A percentile compares a stretch with the other conserved stretches of the same genome.
Evolutionary conservation across 2,888 invertebrate genomes (phyloP).

Genomic region (Trisateles emortualis): DNA sequence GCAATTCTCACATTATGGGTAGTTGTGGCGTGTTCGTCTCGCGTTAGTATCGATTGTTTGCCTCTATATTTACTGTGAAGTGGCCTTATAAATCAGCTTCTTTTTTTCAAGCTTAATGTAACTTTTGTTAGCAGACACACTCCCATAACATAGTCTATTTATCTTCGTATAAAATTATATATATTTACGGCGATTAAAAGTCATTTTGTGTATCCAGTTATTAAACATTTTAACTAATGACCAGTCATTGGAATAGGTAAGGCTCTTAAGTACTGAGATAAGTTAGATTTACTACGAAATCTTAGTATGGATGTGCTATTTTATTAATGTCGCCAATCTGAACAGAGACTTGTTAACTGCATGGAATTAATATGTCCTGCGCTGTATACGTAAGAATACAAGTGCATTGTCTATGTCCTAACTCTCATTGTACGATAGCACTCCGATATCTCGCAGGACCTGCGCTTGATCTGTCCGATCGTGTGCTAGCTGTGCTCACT

Average conservation of each 20-base stretch:
- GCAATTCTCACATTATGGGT: conserved; percentile 66
- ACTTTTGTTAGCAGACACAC: conserved; percentile 32
- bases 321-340: too few species aligned
- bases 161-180: conserved; percentile 38
- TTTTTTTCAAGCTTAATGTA: conserved; percentile 34
- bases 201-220: neutral
- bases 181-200: conserved; percentile 18
- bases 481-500: too few species aligned
- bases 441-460: too few species aligned
- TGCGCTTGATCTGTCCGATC: too few species aligned
- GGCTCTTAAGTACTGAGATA: neutral
- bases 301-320: neutral
- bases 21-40: conserved; percentile 60
- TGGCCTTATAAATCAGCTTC: conserved; percentile 36
- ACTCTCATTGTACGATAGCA: too few species aligned
- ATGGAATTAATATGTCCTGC: too few species aligned
- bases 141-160: conserved; percentile 43
- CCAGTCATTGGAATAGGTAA: neutral
- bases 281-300: neutral
- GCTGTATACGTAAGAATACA: too few species aligned
- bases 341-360: too few species aligned
- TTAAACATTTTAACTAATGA: neutral
- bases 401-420: too few species aligned
- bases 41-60: conserved; percentile 57
- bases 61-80: conserved; percentile 28